Evolutionary conservation across 2,888 invertebrate species (phyloP), one percentile per base, ranked within the genome.

Genomic region (Unio pictorum): DNA sequence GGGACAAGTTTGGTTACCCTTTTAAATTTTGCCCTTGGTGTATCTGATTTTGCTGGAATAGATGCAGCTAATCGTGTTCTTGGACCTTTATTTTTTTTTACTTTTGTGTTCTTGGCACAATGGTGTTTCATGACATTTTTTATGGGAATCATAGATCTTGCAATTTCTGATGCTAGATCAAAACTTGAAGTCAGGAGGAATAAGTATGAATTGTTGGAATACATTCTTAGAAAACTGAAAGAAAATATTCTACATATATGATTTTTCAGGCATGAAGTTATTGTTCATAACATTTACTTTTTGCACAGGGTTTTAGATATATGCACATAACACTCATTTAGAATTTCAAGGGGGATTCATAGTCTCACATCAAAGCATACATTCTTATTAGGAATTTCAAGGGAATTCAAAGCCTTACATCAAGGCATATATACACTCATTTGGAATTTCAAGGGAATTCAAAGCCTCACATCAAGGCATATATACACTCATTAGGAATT

Each of bases 21-120:
- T 23, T 75, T 80, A 55, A 79, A 78, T 64, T 78, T 82, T 67
- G 74, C 76, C 7, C 67, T 82, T 0, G 81, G 81, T 15, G 75
- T 75, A 6, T 80, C 81, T 6, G 80, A 84, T 68, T 78, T 76
- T 55, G 74, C 70, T 55, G 75, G 75, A 2, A 59, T 82, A 11
- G 56, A 72, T 23, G 63, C 61, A 30, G 72, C 71, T 1, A 72
- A 79, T 55, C 59, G 71, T 17, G 26, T 79, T n/a, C 57, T 83
- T 18, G 84, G 81, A 7, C 83, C 83, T 26, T 15, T 74, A 6
- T 83, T 71, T 66, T 82, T 80, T 71, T 76, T 80, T 26, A 3
- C 71, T 8, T 79, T 80, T 74, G 72, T 77, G 1, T 75, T 81
- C 20, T 17, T 78, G 1, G 68, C 76, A 23, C 73, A 74, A 64